phyloP scores from a whole-genome alignment of 2,113 vertebrate genomes.

The Zootoca vivipara region DNA sequence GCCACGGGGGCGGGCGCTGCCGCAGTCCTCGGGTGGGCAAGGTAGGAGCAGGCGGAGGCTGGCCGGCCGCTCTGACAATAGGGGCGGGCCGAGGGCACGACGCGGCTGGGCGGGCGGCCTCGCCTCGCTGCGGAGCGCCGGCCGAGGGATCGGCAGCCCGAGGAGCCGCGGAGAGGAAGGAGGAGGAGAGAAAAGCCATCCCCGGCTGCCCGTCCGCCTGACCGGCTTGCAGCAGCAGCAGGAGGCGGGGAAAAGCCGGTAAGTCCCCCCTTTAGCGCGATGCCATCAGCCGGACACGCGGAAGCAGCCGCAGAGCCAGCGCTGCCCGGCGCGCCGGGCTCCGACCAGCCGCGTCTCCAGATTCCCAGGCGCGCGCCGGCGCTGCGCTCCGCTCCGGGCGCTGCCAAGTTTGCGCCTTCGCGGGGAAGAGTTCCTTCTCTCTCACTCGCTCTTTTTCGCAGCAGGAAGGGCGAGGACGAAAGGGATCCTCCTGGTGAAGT shows the following conservation, averaged over 20 bases:
- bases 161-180: not conserved
- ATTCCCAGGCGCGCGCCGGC: not conserved
- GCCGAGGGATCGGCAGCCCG: not conserved
- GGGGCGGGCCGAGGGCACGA: not conserved
- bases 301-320: too few species aligned
- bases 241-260: not conserved
- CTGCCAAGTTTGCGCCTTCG: not conserved
- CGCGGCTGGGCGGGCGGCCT: not conserved
- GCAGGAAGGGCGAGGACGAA: not conserved
- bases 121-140: not conserved
- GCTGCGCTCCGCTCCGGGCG: not conserved
- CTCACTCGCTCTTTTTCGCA: too few species aligned
- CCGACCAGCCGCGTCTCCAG: too few species aligned
- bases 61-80: not conserved
- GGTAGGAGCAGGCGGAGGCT: not conserved
- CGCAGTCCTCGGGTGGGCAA: not conserved
- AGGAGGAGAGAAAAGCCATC: not conserved
- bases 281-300: not conserved
- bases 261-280: not conserved
- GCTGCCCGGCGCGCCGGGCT: not conserved
- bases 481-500: not conserved
- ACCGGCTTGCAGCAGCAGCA: not conserved
- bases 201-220: not conserved
- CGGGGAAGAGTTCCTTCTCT: not conserved
- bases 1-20: not conserved